A percentile compares a stretch with the other conserved stretches of the same genome.
These are phyloP conservation scores for Turritopsis rubra DNA, from an alignment of 30 jellyfish, hydroid and myxozoan species.

Conservation along the genomic window DNA sequence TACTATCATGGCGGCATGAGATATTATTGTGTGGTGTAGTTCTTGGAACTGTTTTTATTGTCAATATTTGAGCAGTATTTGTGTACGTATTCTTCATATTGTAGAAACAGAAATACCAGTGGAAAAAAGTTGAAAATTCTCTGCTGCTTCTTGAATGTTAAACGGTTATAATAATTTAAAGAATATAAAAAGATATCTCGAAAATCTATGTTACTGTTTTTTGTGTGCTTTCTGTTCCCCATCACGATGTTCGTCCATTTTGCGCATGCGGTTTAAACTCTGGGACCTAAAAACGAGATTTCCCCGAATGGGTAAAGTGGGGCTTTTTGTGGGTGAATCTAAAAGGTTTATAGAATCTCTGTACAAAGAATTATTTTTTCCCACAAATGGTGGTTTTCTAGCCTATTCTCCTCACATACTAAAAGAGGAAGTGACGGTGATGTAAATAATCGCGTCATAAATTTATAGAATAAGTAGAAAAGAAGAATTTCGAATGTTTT, in stretches of 20 bases:
- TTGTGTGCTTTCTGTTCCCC: neutral
- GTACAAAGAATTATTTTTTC: too few species aligned
- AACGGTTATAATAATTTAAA: conserved; percentile 13
- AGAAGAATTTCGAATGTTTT: too few species aligned
- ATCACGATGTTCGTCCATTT: too few species aligned
- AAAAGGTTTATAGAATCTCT: too few species aligned
- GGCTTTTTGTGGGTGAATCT: too few species aligned
- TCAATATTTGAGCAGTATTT: conserved; percentile 8
- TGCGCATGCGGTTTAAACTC: neutral
- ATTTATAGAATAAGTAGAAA: too few species aligned
- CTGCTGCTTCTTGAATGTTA: neutral
- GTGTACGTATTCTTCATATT: conserved; percentile 15
- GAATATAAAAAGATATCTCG: neutral
- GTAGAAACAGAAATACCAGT: neutral
- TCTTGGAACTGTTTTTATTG: conserved; percentile 18
- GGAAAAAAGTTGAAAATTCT: neutral
- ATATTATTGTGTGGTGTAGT: neutral
- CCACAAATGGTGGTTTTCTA: too few species aligned
- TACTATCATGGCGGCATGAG: neutral
- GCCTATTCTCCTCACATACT: too few species aligned
- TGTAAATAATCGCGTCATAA: too few species aligned
- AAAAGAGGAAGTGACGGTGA: too few species aligned
- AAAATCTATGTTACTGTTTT: neutral
- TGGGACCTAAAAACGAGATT: too few species aligned
- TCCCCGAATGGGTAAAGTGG: too few species aligned